Conservation (phyloP, 2,888 invertebrate genomes). For the Mantis religiosa region DNA sequence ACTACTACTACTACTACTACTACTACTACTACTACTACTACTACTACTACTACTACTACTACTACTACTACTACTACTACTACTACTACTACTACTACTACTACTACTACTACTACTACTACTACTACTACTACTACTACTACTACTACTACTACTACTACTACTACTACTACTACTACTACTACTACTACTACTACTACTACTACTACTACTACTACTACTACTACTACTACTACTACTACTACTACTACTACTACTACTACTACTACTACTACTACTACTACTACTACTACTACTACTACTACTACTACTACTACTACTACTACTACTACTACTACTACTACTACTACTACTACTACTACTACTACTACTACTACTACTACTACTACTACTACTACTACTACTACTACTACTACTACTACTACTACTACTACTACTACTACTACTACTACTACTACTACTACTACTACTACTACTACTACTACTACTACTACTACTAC, state of each 20-base stretch:
- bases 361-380: too few relatives aligned
- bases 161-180: constrained; percentile 1
- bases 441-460: too few relatives aligned
- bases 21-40: neutral
- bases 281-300: too few relatives aligned
- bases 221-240: neutral
- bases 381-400: too few relatives aligned
- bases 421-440: too few relatives aligned
- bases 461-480: too few relatives aligned
- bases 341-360: too few relatives aligned
- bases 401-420: too few relatives aligned
- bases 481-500: too few relatives aligned
- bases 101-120: neutral
- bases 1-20: neutral
- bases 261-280: too few relatives aligned
- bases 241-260: neutral
- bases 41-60: neutral
- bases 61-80: neutral
- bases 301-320: too few relatives aligned
- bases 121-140: constrained; percentile 1
- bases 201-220: neutral
- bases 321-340: too few relatives aligned
- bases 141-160: neutral
- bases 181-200: neutral
- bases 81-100: neutral